phyloP scores from a whole-genome alignment of 1,140 invertebrate species.

The Radopholus similis region DNA sequence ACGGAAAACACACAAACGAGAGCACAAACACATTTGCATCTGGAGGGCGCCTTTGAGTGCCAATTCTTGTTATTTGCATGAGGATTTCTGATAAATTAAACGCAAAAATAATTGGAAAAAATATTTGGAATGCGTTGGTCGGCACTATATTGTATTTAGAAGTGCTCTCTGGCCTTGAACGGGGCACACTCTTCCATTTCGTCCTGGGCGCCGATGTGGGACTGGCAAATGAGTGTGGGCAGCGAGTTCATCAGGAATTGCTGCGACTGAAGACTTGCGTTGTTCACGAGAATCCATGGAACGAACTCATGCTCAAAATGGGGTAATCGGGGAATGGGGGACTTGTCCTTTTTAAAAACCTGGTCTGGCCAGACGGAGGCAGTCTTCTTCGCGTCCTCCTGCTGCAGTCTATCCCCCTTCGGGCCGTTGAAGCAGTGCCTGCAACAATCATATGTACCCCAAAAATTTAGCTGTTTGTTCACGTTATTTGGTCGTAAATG shows the following conservation, averaged over 20 bases:
- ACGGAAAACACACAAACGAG: too few species aligned
- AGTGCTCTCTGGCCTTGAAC: too few species aligned
- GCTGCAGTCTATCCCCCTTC: constrained; percentile 11
- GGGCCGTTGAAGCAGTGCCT: constrained; percentile 17
- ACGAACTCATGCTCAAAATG: constrained; percentile 17
- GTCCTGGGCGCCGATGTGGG: not conserved
- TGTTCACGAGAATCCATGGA: constrained; percentile 20
- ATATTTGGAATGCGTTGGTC: too few species aligned
- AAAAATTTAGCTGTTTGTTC: not conserved
- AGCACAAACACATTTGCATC: too few species aligned
- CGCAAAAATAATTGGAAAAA: too few species aligned
- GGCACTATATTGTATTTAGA: too few species aligned
- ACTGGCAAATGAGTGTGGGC: constrained; percentile 11
- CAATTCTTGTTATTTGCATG: too few species aligned
- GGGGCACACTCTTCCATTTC: too few species aligned
- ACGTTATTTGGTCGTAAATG: constrained; percentile 25
- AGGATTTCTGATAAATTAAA: too few species aligned
- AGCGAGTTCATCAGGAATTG: constrained; percentile 13
- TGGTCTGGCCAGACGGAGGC: constrained; percentile 6
- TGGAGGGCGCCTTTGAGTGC: too few species aligned
- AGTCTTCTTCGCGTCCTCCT: not conserved
- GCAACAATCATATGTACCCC: not conserved
- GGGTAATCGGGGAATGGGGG: too few species aligned
- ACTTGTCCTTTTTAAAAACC: not conserved
- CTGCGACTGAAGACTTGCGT: constrained; percentile 2